A percentile compares a stretch with the other conserved stretches of the same genome.
Conservation (phyloP, 2,113 vertebrate species). For the Leucopternis melanops region DNA sequence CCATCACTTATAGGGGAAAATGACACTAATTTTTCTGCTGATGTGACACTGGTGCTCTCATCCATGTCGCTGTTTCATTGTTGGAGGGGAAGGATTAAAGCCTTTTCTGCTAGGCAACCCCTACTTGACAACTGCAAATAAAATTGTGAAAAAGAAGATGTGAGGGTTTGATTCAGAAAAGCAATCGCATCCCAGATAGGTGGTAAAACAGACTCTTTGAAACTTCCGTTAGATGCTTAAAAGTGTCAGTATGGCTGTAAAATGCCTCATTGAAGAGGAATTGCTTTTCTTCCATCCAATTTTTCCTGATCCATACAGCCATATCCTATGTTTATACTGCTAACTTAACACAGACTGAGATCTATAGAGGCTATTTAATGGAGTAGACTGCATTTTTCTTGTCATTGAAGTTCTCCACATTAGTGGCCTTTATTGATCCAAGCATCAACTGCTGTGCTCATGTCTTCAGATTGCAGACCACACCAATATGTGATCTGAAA, state of each 20-base stretch:
- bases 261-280: conserved; percentile 37
- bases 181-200: not conserved
- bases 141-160: not conserved
- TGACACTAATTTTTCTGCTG: not conserved
- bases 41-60: not conserved
- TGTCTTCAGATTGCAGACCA: not conserved
- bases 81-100: not conserved
- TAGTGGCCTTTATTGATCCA: conserved; percentile 52
- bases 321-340: conserved; percentile 21
- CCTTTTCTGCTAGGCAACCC: not conserved
- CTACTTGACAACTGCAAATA: not conserved
- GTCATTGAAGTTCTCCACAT: conserved; percentile 31
- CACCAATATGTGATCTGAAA: not conserved
- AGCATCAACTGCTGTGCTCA: conserved; percentile 8
- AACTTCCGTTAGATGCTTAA: conserved; percentile 17
- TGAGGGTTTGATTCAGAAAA: not conserved
- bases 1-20: not conserved
- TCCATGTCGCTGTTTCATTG: not conserved
- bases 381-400: conserved; percentile 54
- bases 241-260: not conserved
- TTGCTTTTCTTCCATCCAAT: conserved; percentile 9
- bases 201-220: conserved; percentile 6
- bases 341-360: conserved; percentile 23
- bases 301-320: conserved; percentile 8
- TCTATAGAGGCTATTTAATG: conserved; percentile 37